A percentile compares a stretch with the other conserved stretches of the same genome.
phyloP scores from a whole-genome alignment of 2,888 invertebrate species.

The Pristionchus exspectatus region DNA sequence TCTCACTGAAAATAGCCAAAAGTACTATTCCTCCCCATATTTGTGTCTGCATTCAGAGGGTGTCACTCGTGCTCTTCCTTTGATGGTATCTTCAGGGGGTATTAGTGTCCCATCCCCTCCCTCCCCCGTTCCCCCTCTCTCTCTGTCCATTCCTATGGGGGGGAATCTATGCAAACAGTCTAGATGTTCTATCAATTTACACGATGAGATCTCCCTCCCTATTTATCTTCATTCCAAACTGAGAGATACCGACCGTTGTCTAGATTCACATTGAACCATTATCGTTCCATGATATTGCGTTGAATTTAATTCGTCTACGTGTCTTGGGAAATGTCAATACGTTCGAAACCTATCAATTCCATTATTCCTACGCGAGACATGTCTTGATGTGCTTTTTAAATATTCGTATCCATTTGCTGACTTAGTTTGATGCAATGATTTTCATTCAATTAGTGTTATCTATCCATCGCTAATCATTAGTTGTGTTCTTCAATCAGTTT shows the following conservation, averaged over 20 bases:
- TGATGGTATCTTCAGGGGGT: constrained; percentile 34
- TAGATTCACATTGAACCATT: background rate
- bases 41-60: background rate
- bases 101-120: constrained; percentile 16
- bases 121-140: background rate
- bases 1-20: background rate
- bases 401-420: no score
- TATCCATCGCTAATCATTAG: background rate
- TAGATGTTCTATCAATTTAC: constrained; percentile 37
- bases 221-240: background rate
- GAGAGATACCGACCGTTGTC: background rate
- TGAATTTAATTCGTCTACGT: background rate
- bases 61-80: constrained; percentile 9
- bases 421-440: background rate
- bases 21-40: background rate
- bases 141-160: background rate
- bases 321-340: no score
- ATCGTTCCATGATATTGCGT: background rate
- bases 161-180: constrained; percentile 5
- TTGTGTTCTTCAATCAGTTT: background rate
- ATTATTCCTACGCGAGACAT: no score
- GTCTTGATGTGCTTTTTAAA: no score
- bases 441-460: background rate
- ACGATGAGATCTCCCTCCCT: background rate
- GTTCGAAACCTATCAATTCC: no score